phyloP scores from a whole-genome alignment of 1,140 invertebrate species.

The Pseudomyrmex sp. region DNA sequence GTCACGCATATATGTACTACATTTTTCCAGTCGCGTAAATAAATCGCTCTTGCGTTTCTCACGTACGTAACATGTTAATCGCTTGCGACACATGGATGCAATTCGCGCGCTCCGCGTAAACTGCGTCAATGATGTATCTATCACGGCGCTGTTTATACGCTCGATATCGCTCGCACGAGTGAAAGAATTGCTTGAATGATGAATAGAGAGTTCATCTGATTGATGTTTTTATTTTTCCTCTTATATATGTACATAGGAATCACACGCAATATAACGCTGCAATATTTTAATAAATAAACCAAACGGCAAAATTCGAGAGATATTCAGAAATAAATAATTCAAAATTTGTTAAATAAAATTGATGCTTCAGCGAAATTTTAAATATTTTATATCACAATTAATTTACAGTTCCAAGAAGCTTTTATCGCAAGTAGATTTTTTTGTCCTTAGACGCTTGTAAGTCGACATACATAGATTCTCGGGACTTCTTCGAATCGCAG shows the following conservation, averaged over 20 bases:
- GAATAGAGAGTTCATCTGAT: conserved; percentile 45
- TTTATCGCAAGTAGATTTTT: neutral
- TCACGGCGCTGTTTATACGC: conserved; percentile 1
- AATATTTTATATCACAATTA: neutral
- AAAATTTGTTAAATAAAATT: neutral
- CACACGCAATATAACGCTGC: neutral
- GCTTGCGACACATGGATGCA: conserved; percentile 46
- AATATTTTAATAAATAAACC: neutral
- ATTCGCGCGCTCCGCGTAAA: conserved; percentile 40
- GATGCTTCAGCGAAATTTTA: neutral
- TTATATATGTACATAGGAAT: neutral
- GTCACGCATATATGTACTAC: conserved; percentile 5
- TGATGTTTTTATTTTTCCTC: neutral
- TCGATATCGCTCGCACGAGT: neutral
- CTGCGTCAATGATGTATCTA: conserved; percentile 6
- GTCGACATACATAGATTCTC: neutral
- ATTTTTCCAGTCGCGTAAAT: conserved; percentile 37
- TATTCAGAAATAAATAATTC: too few relatives aligned
- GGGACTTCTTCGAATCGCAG: neutral
- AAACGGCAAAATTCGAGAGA: too few relatives aligned
- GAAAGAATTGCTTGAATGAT: conserved; percentile 15
- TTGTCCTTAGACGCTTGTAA: neutral
- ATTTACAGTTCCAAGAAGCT: neutral
- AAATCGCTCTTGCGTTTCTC: conserved; percentile 27
- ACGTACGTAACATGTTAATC: conserved; percentile 48